Conservation (phyloP, 53 echinoderm and acorn worm species). For the Patiria pectinifera region DNA sequence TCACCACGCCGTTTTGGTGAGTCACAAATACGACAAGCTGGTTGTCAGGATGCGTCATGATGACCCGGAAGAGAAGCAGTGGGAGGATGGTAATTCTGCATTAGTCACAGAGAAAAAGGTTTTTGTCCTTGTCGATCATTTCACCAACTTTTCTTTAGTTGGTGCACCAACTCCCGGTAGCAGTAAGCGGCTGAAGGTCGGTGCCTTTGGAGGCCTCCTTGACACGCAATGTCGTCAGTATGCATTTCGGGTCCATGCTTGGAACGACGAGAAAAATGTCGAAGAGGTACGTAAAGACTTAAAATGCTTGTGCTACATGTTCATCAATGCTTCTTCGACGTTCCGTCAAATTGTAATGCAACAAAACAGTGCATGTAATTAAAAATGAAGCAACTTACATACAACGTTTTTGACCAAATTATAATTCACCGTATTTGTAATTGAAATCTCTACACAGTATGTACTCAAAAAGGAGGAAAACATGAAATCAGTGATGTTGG, state of each 20-base stretch:
- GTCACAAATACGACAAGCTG: neutral
- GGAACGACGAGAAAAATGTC: slow-evolving; percentile 14
- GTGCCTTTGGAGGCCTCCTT: slow-evolving; percentile 14
- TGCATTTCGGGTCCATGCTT: slow-evolving; percentile 13
- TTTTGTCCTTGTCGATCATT: slow-evolving; percentile 3
- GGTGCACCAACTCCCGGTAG: neutral
- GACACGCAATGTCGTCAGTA: neutral
- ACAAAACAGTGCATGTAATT: no score
- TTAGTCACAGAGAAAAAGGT: neutral
- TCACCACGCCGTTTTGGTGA: slow-evolving; percentile 11
- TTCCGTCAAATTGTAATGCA: no score
- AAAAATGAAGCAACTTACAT: no score
- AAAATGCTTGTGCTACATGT: no score
- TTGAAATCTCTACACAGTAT: neutral
- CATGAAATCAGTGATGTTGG: neutral
- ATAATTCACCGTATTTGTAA: no score
- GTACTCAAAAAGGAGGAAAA: neutral
- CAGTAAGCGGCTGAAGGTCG: slow-evolving; percentile 15
- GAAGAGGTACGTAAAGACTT: neutral
- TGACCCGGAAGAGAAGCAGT: neutral
- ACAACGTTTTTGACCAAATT: no score
- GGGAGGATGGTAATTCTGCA: neutral
- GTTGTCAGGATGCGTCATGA: neutral
- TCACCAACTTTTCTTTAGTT: neutral
- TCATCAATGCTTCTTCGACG: no score